Base-by-base conservation (phyloP, 2,888 invertebrate genomes). In the Drosophila borealis region DNA sequence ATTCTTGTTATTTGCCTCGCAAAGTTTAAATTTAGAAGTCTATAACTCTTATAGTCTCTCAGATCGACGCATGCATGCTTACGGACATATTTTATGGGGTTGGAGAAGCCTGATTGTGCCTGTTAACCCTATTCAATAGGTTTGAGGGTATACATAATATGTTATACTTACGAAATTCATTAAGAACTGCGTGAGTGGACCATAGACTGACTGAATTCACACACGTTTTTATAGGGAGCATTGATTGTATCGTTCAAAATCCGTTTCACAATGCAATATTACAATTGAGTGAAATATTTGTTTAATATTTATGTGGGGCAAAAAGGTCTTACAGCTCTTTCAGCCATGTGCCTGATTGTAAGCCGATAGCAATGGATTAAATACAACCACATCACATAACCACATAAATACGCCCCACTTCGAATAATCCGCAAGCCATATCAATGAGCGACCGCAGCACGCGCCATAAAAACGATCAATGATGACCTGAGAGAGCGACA, bases 331-430 rank as follows among this genome's bases (percentile, higher is more conserved):
- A 14, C 25, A n/a, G 44, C 36, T 21, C 63, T 17, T 37, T 25
- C 9, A n/a, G 29, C 2, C 17, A 10, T 29, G 29, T 29, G 29
- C 29, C 21, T 44, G 44, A 63, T 61, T 77, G 74, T 61, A 54
- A 81, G 25, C 46, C 51, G 73, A 75, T 75, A 54, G 34, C 54
- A 36, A 39, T 29, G 50, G n/a, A 48, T 17, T 53, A 34, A 39
- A 25, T n/a, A 45, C 25, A 70, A 44, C 37, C 37, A 33, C 50
- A 50, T 33, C 42, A 11, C 45, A 57, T 57, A 64, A 25, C 29
- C 29, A 29, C 29, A 29, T 29, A 71, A 62, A 77, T 67, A 79
- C 82, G 82, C 82, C 82, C 84, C 85, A 69, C 54, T 78, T 64
- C 33, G 5, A 50, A 17, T 45, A 61, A 50, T 60, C 36, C 44